phyloP scores from a whole-genome alignment of 2,888 invertebrate genomes.

The Thymelicus acteon region DNA sequence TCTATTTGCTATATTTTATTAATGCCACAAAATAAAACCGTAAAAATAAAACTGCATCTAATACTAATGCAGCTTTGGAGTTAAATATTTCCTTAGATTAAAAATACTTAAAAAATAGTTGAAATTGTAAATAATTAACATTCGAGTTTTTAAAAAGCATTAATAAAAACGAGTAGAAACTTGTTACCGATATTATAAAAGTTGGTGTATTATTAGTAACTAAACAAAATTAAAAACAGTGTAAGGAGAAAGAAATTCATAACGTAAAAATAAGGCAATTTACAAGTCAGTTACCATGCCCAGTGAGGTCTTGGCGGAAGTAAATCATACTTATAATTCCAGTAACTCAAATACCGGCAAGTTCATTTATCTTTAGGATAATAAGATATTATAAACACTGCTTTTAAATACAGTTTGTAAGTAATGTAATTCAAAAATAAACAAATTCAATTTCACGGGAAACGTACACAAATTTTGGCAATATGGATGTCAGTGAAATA shows the following conservation, averaged over 20 bases:
- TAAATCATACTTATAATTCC: slow-evolving; percentile 14
- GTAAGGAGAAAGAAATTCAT: background rate
- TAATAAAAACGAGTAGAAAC: background rate
- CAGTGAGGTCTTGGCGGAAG: slow-evolving; percentile 19
- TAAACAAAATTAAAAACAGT: background rate
- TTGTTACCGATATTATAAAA: background rate
- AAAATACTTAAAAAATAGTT: background rate
- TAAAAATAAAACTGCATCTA: too few species aligned
- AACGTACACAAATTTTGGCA: slow-evolving; percentile 74
- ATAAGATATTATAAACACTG: background rate
- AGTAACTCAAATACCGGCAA: slow-evolving; percentile 28
- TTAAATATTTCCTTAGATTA: background rate
- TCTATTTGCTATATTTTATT: too few species aligned
- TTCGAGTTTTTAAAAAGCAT: background rate
- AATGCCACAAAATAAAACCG: too few species aligned
- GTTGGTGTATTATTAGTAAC: background rate
- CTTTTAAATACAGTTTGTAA: slow-evolving; percentile 6
- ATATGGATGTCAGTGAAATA: slow-evolving; percentile 70
- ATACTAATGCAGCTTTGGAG: too few species aligned
- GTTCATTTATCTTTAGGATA: slow-evolving; percentile 1
- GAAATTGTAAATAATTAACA: background rate
- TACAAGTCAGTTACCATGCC: slow-evolving; percentile 4
- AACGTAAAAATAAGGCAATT: background rate
- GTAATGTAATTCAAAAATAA: slow-evolving; percentile 31
- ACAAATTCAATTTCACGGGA: slow-evolving; percentile 51